These are phyloP conservation scores for Apamea crenata DNA, from an alignment of 2,888 invertebrate species.

Conservation along the genomic window DNA sequence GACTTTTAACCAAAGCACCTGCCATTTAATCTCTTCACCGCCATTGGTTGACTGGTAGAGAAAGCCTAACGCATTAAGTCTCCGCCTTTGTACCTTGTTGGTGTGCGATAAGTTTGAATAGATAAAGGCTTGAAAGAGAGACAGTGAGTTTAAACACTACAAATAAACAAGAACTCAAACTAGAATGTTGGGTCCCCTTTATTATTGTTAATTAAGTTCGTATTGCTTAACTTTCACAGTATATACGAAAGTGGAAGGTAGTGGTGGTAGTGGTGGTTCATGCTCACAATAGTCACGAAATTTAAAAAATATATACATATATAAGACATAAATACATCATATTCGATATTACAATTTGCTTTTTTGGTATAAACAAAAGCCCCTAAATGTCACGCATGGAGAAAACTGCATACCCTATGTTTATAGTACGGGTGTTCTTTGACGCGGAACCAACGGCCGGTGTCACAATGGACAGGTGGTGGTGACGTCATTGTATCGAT, in stretches of 20 bases:
- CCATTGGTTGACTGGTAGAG: no score
- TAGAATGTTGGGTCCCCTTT: neutral
- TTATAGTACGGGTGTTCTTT: slow-evolving; percentile 20
- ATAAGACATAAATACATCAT: neutral
- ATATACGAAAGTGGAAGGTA: neutral
- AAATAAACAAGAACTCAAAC: neutral
- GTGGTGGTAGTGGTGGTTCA: no score
- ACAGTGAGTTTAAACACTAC: neutral
- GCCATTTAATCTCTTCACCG: no score
- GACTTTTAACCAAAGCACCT: no score
- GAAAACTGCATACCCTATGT: neutral
- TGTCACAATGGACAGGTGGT: slow-evolving; percentile 39
- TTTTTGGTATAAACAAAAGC: slow-evolving; percentile 8
- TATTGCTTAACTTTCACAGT: neutral
- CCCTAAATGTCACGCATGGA: slow-evolving; percentile 24
- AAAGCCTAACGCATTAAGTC: no score
- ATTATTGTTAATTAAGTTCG: neutral
- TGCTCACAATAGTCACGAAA: neutral
- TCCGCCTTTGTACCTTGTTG: no score
- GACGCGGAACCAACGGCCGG: slow-evolving; percentile 33
- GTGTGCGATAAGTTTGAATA: no score
- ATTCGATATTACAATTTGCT: neutral
- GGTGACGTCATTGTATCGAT: slow-evolving; percentile 53
- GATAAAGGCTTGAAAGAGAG: neutral
- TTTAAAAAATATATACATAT: neutral